These are phyloP conservation scores for Enteromius viviparus DNA, from an alignment of 2,797 vertebrate genomes.

Conservation along the genomic window DNA sequence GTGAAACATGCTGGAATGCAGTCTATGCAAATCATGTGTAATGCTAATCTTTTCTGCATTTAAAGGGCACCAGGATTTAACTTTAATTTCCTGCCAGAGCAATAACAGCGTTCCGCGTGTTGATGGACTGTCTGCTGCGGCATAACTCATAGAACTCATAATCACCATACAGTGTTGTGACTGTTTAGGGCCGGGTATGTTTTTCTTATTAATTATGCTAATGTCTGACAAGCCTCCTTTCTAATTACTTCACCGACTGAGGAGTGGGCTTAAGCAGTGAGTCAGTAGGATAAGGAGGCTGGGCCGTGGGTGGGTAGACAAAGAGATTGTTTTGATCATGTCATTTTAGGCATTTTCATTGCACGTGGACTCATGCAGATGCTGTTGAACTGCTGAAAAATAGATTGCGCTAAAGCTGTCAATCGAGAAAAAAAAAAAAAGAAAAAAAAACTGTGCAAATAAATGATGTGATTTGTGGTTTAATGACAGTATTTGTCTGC, in stretches of 20 bases:
- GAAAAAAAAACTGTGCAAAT: too few relatives aligned
- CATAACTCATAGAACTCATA: constrained; percentile 39
- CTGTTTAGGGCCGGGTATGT: constrained; percentile 33
- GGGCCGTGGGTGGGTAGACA: constrained; percentile 29
- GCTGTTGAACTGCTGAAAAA: background rate
- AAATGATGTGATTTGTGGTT: background rate
- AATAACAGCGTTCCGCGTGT: constrained; percentile 52
- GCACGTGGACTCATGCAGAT: background rate
- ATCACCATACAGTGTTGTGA: constrained; percentile 41
- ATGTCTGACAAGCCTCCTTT: constrained; percentile 30
- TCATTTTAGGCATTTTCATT: background rate
- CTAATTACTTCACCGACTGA: constrained; percentile 40
- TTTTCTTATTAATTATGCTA: constrained; percentile 52
- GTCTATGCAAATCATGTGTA: constrained; percentile 49
- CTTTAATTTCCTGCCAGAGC: constrained; percentile 62
- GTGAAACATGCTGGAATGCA: constrained; percentile 31
- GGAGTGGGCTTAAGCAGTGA: constrained; percentile 27
- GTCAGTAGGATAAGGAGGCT: constrained; percentile 9
- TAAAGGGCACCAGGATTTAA: constrained; percentile 64
- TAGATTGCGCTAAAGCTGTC: background rate
- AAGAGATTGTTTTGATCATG: constrained; percentile 28
- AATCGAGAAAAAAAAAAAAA: background rate
- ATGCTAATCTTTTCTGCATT: constrained; percentile 56
- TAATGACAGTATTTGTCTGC: constrained; percentile 9
- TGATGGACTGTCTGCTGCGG: constrained; percentile 46